Percentiles rank a stretch among this genome's conserved stretches.
phyloP scores from a whole-genome alignment of 2,113 vertebrate genomes.

The Odobenus rosmarus region DNA sequence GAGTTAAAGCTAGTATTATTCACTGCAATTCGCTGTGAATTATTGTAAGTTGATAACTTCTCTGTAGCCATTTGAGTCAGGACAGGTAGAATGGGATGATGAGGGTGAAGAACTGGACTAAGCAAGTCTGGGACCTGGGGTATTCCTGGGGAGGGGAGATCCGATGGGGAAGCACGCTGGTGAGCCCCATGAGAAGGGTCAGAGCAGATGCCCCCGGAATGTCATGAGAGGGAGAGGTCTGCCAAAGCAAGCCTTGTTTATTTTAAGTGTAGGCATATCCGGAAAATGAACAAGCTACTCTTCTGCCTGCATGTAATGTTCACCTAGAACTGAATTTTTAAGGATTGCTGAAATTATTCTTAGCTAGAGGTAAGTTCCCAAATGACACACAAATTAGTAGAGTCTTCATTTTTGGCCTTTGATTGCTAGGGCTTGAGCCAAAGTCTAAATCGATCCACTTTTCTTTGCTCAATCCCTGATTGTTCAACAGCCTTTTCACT shows the following conservation, averaged over 20 bases:
- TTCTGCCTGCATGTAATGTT: not conserved
- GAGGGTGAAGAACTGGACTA: not conserved
- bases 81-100: not conserved
- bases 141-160: too few species aligned
- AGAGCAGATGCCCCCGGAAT: not conserved
- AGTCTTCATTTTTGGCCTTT: not conserved
- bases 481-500: not conserved
- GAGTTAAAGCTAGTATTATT: not conserved
- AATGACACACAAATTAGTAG: not conserved
- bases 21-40: not conserved
- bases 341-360: not conserved
- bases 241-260: not conserved
- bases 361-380: not conserved
- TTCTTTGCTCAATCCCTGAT: not conserved
- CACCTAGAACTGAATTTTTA: not conserved
- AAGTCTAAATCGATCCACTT: not conserved
- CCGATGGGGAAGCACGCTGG: too few species aligned
- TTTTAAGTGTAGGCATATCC: not conserved
- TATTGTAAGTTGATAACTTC: not conserved
- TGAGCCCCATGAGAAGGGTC: rapidly evolving
- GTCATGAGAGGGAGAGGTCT: rapidly evolving
- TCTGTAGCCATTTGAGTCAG: not conserved
- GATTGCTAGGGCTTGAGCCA: not conserved
- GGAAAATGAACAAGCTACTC: not conserved
- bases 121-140: not conserved